These are phyloP conservation scores for Phalacrocorax brasilianus DNA, from an alignment of 2,113 vertebrate species.

Conservation along the genomic window DNA sequence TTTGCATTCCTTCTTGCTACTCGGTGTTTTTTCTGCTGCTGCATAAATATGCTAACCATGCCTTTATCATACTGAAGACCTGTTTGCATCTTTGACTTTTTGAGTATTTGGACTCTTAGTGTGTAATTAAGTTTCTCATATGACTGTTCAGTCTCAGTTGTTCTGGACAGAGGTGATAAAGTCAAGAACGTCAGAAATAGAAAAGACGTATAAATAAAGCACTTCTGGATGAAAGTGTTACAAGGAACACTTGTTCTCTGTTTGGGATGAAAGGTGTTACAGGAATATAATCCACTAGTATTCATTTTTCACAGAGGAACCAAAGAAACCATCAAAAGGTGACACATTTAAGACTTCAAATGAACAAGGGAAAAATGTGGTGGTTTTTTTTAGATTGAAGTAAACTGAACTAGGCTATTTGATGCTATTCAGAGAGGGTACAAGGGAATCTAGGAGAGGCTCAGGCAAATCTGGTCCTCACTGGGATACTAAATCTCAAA, in stretches of 20 bases:
- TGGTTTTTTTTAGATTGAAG: not conserved
- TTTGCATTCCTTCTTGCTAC: not conserved
- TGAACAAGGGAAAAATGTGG: not conserved
- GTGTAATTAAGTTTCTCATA: not conserved
- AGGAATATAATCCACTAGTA: not conserved
- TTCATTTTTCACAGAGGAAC: not conserved
- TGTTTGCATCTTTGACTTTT: not conserved
- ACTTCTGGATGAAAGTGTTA: not conserved
- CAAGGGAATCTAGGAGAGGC: not conserved
- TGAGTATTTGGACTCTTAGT: not conserved
- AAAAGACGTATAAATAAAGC: not conserved
- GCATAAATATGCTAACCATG: not conserved
- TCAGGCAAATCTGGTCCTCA: not conserved
- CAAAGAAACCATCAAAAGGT: not conserved
- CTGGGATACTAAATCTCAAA: not conserved
- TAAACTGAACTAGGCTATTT: slow-evolving; percentile 25
- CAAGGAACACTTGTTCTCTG: not conserved
- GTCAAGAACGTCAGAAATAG: not conserved
- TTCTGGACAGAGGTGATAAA: not conserved
- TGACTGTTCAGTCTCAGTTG: not conserved
- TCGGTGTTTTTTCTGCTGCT: not conserved
- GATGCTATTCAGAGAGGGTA: slow-evolving; percentile 18
- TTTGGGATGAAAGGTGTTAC: not conserved
- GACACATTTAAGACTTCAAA: not conserved
- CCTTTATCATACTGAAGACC: not conserved